These are phyloP conservation scores for Campylomormyrus numenius DNA, from an alignment of 2,113 vertebrate genomes.

Conservation along the genomic window DNA sequence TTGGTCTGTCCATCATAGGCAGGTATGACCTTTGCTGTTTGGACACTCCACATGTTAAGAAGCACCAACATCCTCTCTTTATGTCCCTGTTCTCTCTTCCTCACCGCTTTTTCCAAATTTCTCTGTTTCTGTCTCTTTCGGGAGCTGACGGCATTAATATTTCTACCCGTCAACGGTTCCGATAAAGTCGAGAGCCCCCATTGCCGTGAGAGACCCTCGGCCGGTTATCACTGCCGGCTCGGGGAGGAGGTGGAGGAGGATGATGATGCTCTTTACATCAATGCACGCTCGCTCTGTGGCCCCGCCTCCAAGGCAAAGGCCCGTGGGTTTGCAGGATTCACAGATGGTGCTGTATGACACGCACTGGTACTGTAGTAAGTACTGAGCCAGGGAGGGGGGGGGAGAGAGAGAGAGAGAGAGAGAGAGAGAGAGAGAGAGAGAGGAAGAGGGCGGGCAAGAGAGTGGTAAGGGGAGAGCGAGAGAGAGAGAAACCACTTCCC, in stretches of 20 bases:
- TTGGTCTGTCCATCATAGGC: background rate
- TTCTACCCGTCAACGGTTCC: conserved; percentile 25
- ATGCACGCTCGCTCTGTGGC: conserved; percentile 36
- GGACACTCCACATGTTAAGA: background rate
- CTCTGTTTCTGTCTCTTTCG: background rate
- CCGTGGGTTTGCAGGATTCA: conserved; percentile 66
- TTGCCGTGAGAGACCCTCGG: conserved; percentile 11
- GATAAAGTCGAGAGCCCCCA: background rate
- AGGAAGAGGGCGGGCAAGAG: conserved; percentile 18
- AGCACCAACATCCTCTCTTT: background rate
- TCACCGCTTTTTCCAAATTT: background rate
- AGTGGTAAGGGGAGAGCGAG: conserved; percentile 36
- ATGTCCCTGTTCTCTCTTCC: background rate
- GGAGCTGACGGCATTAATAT: conserved; percentile 23
- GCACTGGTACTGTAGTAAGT: conserved; percentile 32
- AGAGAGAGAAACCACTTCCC: conserved; percentile 40
- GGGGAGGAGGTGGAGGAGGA: background rate
- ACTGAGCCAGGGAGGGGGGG: conserved; percentile 35
- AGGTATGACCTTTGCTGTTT: background rate
- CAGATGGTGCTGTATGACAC: conserved; percentile 65
- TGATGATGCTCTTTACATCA: background rate
- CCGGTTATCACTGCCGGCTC: background rate
- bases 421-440: conserved; percentile 34
- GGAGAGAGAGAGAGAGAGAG: conserved; percentile 34
- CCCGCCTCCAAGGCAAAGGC: conserved; percentile 71